Evolutionary conservation across 2,888 invertebrate species (phyloP), one percentile per base, ranked within the genome.

Genomic region (Alentia gelatinosa): DNA sequence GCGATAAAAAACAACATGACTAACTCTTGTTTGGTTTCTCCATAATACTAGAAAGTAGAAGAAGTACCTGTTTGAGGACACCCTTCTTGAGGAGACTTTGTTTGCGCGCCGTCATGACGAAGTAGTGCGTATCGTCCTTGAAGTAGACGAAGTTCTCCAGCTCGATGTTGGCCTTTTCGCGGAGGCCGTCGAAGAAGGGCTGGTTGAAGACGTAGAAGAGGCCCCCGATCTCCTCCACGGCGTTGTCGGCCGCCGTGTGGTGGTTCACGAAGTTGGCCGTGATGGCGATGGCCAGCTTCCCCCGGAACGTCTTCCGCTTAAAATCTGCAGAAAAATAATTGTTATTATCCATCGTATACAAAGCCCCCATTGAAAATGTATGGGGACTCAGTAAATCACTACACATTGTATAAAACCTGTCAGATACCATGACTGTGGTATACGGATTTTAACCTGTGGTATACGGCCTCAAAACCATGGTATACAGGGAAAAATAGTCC

Each of bases 51-150:
- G n/a, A n/a, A n/a, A n/a, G n/a, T n/a, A n/a, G n/a, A n/a, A n/a
- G n/a, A n/a, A n/a, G n/a, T 35, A 91, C 99, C 98, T 98, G 94
- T 33, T 89, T 90, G 1, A 99, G 97, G 74, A 99, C 98, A 42
- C 98, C 98, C 95, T 98, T 98, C 93, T 98, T 98, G 89, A 99
- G 97, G 89, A 99, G 97, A 96, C 98, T 86, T 30, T 98, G 98
- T 96, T 99, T 99, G 96, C 99, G 99, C 75, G 99, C 99, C 39
- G 99, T 99, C 99, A 99, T 99, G 37, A 99, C 99, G 96, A 99
- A 99, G 96, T 99, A 99, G 96, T 99, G 99, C 0, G 99, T 99
- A 94, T 99, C 99, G 95, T 99, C 99, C 95, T 99, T 99, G 96
- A 99, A 99, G 96, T 99, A 99, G 4, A 99, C 99, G 90, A 99